phyloP scores from a whole-genome alignment of 2,113 vertebrate species.

The Hirundichthys speculiger region DNA sequence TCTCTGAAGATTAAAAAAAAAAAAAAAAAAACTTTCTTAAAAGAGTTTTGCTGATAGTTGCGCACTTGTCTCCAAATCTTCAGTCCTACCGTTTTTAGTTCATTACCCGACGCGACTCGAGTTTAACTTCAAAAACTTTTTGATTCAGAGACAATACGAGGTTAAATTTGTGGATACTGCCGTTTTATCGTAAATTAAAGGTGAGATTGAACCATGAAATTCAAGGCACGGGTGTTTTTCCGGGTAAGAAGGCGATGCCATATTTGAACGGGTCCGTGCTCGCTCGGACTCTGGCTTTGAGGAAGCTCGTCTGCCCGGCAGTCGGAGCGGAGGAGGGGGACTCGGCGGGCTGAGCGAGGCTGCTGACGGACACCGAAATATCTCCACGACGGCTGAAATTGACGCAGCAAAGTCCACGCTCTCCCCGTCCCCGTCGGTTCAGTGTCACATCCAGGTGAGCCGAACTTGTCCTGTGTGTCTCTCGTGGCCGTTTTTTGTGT shows the following conservation, averaged over 20 bases:
- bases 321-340: constrained; percentile 58
- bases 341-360: constrained; percentile 45
- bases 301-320: constrained; percentile 60
- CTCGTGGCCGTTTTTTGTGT: background rate
- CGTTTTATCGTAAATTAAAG: too few species aligned
- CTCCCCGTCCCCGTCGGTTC: background rate
- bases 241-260: constrained; percentile 24
- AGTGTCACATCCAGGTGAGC: constrained; percentile 51
- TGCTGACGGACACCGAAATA: constrained; percentile 40
- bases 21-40: constrained; percentile 12
- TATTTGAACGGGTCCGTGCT: constrained; percentile 50
- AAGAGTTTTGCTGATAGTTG: background rate
- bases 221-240: constrained; percentile 5
- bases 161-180: too few species aligned
- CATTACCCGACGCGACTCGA: too few species aligned
- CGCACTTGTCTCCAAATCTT: too few species aligned
- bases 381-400: constrained; percentile 29
- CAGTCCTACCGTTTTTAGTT: too few species aligned
- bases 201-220: too few species aligned
- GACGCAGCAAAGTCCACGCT: background rate
- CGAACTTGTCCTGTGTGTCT: background rate
- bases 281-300: constrained; percentile 51
- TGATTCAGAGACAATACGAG: too few species aligned
- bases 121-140: too few species aligned
- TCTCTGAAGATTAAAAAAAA: constrained; percentile 28